These are phyloP conservation scores for Bombus waltoni DNA, from an alignment of 1,140 invertebrate species.

Conservation along the genomic window DNA sequence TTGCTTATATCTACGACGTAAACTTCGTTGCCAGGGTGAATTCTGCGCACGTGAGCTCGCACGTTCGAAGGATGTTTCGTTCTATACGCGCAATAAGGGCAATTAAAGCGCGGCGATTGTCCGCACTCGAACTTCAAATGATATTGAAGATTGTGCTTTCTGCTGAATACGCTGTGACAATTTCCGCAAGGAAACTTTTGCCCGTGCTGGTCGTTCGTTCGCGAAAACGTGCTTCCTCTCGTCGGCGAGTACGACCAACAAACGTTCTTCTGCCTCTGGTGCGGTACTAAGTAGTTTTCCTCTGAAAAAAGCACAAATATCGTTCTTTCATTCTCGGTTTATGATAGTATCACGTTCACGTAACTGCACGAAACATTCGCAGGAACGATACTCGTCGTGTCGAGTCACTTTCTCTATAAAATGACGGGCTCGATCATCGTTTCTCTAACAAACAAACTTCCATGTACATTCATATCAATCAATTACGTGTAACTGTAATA, in stretches of 20 bases:
- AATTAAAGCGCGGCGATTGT: conserved; percentile 85
- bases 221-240: not conserved
- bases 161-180: conserved; percentile 3
- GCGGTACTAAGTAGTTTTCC: not conserved
- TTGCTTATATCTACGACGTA: conserved; percentile 70
- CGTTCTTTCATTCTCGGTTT: too few species aligned
- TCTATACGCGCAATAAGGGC: conserved; percentile 80
- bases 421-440: too few species aligned
- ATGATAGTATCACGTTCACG: not conserved
- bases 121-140: conserved; percentile 87
- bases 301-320: conserved; percentile 48
- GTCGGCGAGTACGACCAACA: not conserved
- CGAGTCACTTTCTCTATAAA: too few species aligned
- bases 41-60: conserved; percentile 77
- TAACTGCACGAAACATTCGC: too few species aligned
- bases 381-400: too few species aligned
- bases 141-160: conserved; percentile 76
- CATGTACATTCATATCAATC: too few species aligned
- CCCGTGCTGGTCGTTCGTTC: not conserved
- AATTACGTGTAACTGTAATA: not conserved
- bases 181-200: conserved; percentile 22
- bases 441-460: too few species aligned
- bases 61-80: conserved; percentile 69
- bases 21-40: conserved; percentile 86
- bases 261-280: not conserved